A percentile compares a stretch with the other conserved stretches of the same genome.
Evolutionary conservation across 2,888 invertebrate species (phyloP).

Genomic region (Adelognathus sp.): DNA sequence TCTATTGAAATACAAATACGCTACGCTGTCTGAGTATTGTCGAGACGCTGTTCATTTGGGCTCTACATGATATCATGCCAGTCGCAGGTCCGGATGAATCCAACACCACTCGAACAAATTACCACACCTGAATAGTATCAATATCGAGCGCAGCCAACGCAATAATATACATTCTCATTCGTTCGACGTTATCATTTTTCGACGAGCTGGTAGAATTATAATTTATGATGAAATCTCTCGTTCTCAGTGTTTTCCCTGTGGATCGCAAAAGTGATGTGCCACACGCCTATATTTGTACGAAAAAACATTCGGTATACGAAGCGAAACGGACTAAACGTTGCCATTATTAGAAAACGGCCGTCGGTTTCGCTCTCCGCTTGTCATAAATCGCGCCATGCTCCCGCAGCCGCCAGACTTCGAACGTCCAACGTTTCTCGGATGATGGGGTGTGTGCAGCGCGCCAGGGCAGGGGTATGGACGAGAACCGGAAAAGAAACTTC

Average conservation of each 20-base stretch:
- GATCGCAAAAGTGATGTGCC: background rate
- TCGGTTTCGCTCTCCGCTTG: constrained; percentile 56
- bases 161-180: background rate
- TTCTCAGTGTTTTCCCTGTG: background rate
- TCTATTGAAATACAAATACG: too few species aligned
- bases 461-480: background rate
- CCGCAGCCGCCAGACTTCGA: constrained; percentile 38
- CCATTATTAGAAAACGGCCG: constrained; percentile 55
- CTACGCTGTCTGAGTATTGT: too few species aligned
- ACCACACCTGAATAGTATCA: background rate
- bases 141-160: background rate
- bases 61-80: too few species aligned
- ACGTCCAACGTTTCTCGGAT: constrained; percentile 51
- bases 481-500: constrained; percentile 54
- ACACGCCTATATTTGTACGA: constrained; percentile 16
- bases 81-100: too few species aligned
- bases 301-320: constrained; percentile 26
- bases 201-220: background rate
- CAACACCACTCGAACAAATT: too few species aligned
- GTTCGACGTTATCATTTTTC: background rate
- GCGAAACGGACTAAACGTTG: constrained; percentile 52
- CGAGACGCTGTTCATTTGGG: too few species aligned
- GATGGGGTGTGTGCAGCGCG: constrained; percentile 1
- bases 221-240: background rate
- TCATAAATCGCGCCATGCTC: constrained; percentile 59